These are phyloP conservation scores for Plebejus argus DNA, from an alignment of 2,888 invertebrate species.

Conservation along the genomic window DNA sequence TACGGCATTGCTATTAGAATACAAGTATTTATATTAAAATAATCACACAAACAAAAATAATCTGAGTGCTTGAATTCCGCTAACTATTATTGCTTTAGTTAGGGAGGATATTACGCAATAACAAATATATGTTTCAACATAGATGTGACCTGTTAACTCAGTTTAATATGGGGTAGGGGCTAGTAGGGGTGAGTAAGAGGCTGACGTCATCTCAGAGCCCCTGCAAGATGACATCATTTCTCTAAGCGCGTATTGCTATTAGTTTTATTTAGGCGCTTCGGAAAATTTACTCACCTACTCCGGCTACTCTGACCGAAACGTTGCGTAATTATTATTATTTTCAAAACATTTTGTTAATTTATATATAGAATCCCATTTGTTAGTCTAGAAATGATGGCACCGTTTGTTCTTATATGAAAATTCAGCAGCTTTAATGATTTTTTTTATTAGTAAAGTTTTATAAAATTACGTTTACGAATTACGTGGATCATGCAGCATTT, in stretches of 20 bases:
- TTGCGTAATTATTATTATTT: constrained; percentile 4
- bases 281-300: constrained; percentile 17
- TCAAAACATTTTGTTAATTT: neutral
- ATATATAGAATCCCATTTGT: neutral
- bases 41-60: neutral
- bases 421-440: no score
- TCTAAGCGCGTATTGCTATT: constrained; percentile 43
- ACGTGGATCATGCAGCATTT: no score
- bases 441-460: no score
- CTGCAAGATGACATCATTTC: constrained; percentile 65
- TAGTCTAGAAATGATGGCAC: neutral
- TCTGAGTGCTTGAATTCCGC: neutral
- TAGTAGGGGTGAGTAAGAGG: constrained; percentile 47
- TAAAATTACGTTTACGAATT: no score
- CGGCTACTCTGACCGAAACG: neutral
- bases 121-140: constrained; percentile 38
- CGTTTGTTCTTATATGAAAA: no score
- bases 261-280: constrained; percentile 45
- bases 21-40: no score
- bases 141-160: constrained; percentile 68
- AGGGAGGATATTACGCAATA: constrained; percentile 14
- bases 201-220: constrained; percentile 64
- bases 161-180: constrained; percentile 54
- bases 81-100: constrained; percentile 13
- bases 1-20: no score